phyloP scores from a whole-genome alignment of 2,888 invertebrate species.

The Apotomis turbidana region DNA sequence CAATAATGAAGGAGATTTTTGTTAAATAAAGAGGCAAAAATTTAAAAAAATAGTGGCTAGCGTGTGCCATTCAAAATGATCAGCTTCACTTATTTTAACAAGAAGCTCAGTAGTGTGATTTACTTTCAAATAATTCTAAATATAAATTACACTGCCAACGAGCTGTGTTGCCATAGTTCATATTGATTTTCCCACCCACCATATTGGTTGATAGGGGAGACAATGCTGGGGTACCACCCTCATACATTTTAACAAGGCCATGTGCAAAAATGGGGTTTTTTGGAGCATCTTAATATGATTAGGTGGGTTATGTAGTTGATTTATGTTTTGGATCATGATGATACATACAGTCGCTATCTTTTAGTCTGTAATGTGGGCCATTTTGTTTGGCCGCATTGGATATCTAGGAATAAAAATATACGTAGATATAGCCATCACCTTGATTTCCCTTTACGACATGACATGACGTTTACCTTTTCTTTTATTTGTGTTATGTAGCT shows the following conservation, averaged over 20 bases:
- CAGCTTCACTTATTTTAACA: background rate
- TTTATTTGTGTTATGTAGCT: too few relatives aligned
- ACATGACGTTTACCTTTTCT: too few relatives aligned
- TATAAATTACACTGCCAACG: conserved; percentile 23
- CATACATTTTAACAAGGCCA: conserved; percentile 22
- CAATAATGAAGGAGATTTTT: too few relatives aligned
- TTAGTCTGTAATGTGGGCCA: too few relatives aligned
- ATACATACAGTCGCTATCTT: too few relatives aligned
- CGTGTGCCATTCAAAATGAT: background rate
- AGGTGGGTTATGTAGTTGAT: conserved; percentile 17
- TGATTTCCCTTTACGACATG: too few relatives aligned
- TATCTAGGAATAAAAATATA: too few relatives aligned
- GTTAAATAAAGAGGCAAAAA: too few relatives aligned
- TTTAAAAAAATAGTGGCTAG: too few relatives aligned
- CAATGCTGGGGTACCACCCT: conserved; percentile 32
- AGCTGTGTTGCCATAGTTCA: conserved; percentile 25
- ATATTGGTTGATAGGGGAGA: conserved; percentile 27
- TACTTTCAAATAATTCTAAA: conserved; percentile 8
- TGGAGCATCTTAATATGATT: conserved; percentile 22
- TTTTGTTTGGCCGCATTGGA: too few relatives aligned
- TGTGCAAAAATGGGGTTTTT: conserved; percentile 28
- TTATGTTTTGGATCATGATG: background rate
- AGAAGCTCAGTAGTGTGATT: background rate
- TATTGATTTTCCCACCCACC: conserved; percentile 37
- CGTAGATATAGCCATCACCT: too few relatives aligned